Evolutionary conservation across 2,797 vertebrate genomes (phyloP), one percentile per base, ranked within the genome.

Genomic region (Acropternis orthonyx): DNA sequence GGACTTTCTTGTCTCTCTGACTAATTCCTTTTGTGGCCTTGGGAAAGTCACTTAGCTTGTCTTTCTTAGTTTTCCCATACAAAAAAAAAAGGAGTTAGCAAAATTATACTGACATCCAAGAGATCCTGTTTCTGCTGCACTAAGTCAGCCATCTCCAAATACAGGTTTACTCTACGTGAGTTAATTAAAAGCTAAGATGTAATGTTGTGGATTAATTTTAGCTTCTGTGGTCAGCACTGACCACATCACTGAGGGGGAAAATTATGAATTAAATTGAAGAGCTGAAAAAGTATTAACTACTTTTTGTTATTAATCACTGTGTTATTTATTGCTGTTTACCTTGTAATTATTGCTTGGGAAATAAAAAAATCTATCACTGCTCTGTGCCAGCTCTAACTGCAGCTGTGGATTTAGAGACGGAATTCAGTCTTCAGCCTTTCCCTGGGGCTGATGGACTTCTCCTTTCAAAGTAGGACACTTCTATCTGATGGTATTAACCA

Each of bases 401-500:
- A 80, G 96, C 96, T 95, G 95, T 67, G 23, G 98, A 98, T 98
- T 98, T 98, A 98, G 89, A 98, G 97, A 98, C 0, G 0, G 96
- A 95, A 97, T 98, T 97, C 97, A 94, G 96, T 95, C 93, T 96
- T 97, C 94, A 97, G 93, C 93, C 94, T 97, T 97, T 96, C 97
- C 98, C 97, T 93, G 94, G 89, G 96, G 97, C 98, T 98, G 98
- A 98, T 97, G 96, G 97, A 98, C 98, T 97, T 97, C 98, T 98
- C 98, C 94, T 97, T 98, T 98, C 97, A 98, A 98, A 98, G 98
- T 97, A 98, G 98, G 98, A 98, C 98, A 97, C 97, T 97, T 98
- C 98, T 98, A 98, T 98, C 98, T 98, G 97, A 98, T 98, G 98
- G 97, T 97, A 98, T 98, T 98, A 98, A 97, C 98, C 97, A 98